Percentiles rank a stretch among this genome's conserved stretches.
Conservation (phyloP, 2,113 vertebrate species). For the Callopanchax toddi region DNA sequence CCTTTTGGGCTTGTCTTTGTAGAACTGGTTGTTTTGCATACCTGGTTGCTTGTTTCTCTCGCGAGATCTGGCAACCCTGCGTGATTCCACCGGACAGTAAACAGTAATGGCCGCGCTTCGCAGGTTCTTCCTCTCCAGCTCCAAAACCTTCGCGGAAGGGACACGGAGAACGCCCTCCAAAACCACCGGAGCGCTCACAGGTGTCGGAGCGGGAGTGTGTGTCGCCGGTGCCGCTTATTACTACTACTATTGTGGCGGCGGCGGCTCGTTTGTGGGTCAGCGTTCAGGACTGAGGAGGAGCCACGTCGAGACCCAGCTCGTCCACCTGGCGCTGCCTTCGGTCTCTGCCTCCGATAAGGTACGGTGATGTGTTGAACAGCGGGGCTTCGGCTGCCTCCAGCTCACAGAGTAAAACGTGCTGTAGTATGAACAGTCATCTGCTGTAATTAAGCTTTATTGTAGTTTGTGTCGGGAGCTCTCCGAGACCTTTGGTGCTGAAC, state of each 20-base stretch:
- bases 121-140: conserved; percentile 44
- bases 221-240: conserved; percentile 46
- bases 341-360: conserved; percentile 78
- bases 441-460: not conserved
- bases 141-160: conserved; percentile 9
- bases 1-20: no score
- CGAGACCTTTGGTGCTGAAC: conserved; percentile 79
- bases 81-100: no score
- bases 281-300: conserved; percentile 33
- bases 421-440: no score
- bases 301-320: conserved; percentile 46
- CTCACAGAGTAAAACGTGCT: not conserved
- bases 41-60: no score
- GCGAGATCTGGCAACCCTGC: no score
- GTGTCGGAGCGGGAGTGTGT: conserved; percentile 50
- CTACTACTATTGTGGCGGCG: not conserved
- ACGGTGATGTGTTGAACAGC: conserved; percentile 28
- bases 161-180: not conserved
- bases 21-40: no score
- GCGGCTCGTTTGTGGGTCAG: not conserved
- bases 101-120: conserved; percentile 72
- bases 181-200: conserved; percentile 28
- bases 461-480: conserved; percentile 72
- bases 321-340: conserved; percentile 62
- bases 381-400: not conserved